Conservation (phyloP, 2,113 vertebrate genomes). For the Hepsetus odoe region DNA sequence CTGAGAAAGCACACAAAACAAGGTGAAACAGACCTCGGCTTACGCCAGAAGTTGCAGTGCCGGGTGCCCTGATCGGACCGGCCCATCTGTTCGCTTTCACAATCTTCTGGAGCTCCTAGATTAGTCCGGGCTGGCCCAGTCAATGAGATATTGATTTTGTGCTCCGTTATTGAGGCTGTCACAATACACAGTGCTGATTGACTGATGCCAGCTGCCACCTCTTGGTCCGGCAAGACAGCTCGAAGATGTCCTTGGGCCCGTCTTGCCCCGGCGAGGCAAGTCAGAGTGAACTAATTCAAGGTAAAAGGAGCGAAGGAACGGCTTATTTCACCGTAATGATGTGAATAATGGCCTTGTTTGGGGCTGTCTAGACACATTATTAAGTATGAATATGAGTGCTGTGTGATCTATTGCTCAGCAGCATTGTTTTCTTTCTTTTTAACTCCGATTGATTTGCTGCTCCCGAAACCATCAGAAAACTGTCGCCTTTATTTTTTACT, state of each 20-base stretch:
- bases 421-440: not conserved
- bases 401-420: not conserved
- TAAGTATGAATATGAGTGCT: not conserved
- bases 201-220: slow-evolving; percentile 67
- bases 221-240: slow-evolving; percentile 61
- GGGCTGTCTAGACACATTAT: not conserved
- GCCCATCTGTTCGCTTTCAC: slow-evolving; percentile 69
- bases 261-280: not conserved
- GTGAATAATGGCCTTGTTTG: not conserved
- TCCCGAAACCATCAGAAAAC: not conserved
- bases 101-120: slow-evolving; percentile 66
- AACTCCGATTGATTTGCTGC: not conserved
- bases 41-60: slow-evolving; percentile 64
- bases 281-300: not conserved
- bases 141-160: slow-evolving; percentile 78
- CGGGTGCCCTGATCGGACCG: slow-evolving; percentile 61
- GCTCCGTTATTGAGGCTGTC: slow-evolving; percentile 73
- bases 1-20: slow-evolving; percentile 76
- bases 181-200: slow-evolving; percentile 73
- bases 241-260: slow-evolving; percentile 58
- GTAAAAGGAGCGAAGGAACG: not conserved
- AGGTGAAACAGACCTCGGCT: slow-evolving; percentile 69
- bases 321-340: not conserved
- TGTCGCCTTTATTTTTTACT: not conserved
- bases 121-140: slow-evolving; percentile 71